A percentile compares a stretch with the other conserved stretches of the same genome.
phyloP scores from a whole-genome alignment of 2,113 vertebrate species.

The Tretioscincus oriximinensis region DNA sequence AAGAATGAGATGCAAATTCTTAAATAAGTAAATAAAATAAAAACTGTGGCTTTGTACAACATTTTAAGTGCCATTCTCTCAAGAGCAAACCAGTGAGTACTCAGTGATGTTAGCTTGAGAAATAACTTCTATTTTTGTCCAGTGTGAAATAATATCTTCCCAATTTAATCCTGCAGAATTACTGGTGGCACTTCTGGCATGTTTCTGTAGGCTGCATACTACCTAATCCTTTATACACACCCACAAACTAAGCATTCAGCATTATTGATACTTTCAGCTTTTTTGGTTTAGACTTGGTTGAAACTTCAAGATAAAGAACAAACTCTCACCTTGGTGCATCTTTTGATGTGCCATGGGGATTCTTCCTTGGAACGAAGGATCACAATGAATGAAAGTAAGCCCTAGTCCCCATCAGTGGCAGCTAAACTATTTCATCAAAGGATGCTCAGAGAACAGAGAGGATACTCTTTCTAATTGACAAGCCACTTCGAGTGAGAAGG shows the following conservation, averaged over 20 bases:
- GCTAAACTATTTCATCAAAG: background rate
- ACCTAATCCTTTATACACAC: background rate
- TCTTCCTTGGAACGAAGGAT: background rate
- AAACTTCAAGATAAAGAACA: too few species aligned
- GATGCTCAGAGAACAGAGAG: background rate
- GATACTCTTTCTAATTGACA: background rate
- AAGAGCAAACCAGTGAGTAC: background rate
- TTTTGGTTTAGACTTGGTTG: too few species aligned
- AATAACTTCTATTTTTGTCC: background rate
- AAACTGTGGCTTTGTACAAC: background rate
- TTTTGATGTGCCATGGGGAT: background rate
- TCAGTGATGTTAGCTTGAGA: background rate
- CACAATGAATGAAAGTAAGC: background rate
- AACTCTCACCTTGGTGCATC: background rate
- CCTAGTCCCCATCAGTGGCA: background rate
- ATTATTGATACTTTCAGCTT: too few species aligned
- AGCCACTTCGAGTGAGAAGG: background rate
- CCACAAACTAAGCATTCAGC: too few species aligned
- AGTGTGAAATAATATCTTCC: background rate
- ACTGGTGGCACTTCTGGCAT: background rate
- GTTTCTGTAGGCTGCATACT: background rate
- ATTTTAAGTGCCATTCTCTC: background rate
- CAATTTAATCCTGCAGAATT: constrained; percentile 2
- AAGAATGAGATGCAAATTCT: too few species aligned
- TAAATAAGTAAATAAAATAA: background rate